Evolutionary conservation across 2,113 vertebrate species (phyloP).

Genomic region (Oryzias celebensis): DNA sequence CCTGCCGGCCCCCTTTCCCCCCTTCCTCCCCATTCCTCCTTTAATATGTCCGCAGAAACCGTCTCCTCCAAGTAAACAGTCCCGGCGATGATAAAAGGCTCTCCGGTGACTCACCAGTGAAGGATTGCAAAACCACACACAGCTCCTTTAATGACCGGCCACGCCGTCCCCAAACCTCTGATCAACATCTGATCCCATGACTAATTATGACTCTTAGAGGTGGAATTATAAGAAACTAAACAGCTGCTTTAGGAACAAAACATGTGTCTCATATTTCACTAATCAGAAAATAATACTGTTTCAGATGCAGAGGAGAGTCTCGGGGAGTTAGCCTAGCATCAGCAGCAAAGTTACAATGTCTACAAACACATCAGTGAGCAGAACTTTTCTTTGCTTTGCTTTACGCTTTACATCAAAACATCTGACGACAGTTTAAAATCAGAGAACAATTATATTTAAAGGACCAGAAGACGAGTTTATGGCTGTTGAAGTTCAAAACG

Average conservation of each 20-base stretch:
- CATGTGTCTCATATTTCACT: constrained; percentile 15
- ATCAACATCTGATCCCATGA: constrained; percentile 43
- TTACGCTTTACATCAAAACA: no score
- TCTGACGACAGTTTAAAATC: no score
- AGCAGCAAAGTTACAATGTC: neutral
- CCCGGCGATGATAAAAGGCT: constrained; percentile 40
- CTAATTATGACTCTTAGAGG: constrained; percentile 43
- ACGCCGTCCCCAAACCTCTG: constrained; percentile 39
- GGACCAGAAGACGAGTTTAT: no score
- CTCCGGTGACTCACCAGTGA: constrained; percentile 54
- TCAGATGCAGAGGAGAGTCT: neutral
- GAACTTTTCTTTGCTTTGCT: neutral
- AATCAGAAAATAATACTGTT: constrained; percentile 1
- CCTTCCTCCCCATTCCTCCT: neutral
- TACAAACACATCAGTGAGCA: neutral
- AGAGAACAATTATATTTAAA: no score
- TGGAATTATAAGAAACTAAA: constrained; percentile 36
- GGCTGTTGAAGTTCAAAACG: no score
- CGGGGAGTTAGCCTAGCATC: neutral
- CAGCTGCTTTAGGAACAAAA: constrained; percentile 6
- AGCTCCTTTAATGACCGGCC: constrained; percentile 46
- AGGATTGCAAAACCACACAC: constrained; percentile 54
- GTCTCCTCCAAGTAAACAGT: constrained; percentile 41
- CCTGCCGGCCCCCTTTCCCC: neutral
- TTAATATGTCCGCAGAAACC: constrained; percentile 30